Conservation (phyloP, 23 tunicate species). For the Botrylloides violaceus region DNA sequence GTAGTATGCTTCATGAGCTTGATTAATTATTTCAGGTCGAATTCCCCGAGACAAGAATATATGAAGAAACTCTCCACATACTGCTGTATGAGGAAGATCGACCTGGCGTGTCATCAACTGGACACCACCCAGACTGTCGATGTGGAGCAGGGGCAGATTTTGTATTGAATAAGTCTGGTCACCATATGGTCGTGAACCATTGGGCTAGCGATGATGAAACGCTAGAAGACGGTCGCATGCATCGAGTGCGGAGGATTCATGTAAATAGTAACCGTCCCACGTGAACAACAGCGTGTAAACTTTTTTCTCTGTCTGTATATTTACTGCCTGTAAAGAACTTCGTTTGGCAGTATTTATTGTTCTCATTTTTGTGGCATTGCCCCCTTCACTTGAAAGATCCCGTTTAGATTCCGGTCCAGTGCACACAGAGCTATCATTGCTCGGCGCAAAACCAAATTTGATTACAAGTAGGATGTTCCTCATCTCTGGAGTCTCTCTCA, state of each 20-base stretch:
- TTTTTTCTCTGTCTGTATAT: no score
- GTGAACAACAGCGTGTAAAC: slow-evolving; percentile 4
- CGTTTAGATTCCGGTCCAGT: no score
- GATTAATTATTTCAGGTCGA: no score
- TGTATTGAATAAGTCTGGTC: slow-evolving; percentile 24
- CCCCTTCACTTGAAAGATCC: no score
- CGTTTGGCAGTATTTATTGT: no score
- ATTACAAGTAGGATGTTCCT: no score
- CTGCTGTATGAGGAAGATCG: slow-evolving; percentile 58
- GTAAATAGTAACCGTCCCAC: slow-evolving; percentile 79
- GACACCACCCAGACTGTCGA: slow-evolving; percentile 28
- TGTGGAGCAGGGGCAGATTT: slow-evolving; percentile 23
- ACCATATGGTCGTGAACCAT: slow-evolving; percentile 29
- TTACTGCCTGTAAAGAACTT: no score
- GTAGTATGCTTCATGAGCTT: no score
- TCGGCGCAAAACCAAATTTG: no score
- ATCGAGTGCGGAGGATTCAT: slow-evolving; percentile 90
- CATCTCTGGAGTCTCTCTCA: no score
- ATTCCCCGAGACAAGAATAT: slow-evolving; percentile 94
- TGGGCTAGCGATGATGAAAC: slow-evolving; percentile 81
- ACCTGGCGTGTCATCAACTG: slow-evolving; percentile 9
- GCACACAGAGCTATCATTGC: no score
- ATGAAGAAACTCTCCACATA: slow-evolving; percentile 85
- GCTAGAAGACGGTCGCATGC: slow-evolving; percentile 29
- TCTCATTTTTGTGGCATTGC: no score